phyloP scores from a whole-genome alignment of 2,888 invertebrate species.

The Caenorhabditis doughertyi region DNA sequence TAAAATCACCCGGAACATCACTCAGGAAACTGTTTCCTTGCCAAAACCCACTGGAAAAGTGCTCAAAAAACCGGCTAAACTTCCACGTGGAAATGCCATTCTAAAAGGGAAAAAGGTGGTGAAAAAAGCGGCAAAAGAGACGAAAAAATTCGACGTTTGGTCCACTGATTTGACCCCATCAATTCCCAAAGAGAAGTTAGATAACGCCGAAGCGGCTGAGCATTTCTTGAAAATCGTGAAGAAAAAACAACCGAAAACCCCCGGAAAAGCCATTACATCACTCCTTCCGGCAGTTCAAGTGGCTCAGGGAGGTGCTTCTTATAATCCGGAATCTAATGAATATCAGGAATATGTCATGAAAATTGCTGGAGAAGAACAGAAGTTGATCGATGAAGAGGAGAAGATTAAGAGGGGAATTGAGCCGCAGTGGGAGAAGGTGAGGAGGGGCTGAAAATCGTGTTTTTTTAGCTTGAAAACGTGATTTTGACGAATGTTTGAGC shows the following conservation, averaged over 20 bases:
- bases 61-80: constrained; percentile 53
- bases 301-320: constrained; percentile 66
- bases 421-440: constrained; percentile 62
- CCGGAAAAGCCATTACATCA: constrained; percentile 57
- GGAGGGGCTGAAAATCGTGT: no score
- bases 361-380: constrained; percentile 63
- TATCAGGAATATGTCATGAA: constrained; percentile 63
- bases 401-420: constrained; percentile 54
- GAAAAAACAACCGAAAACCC: constrained; percentile 62
- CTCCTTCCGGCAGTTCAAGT: constrained; percentile 66
- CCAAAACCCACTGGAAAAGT: constrained; percentile 25
- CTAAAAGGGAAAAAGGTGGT: no score
- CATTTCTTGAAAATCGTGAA: constrained; percentile 65
- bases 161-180: constrained; percentile 63
- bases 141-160: constrained; percentile 65
- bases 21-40: constrained; percentile 13
- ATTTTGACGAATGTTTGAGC: no score
- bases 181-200: constrained; percentile 31
- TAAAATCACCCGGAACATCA: constrained; percentile 63
- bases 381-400: constrained; percentile 54
- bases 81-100: constrained; percentile 62
- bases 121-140: neutral
- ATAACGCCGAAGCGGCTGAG: constrained; percentile 52
- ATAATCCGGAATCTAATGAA: constrained; percentile 68
- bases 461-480: no score